These are phyloP conservation scores for Stenolophus ochropezus DNA, from an alignment of 2,888 invertebrate species.

Conservation along the genomic window DNA sequence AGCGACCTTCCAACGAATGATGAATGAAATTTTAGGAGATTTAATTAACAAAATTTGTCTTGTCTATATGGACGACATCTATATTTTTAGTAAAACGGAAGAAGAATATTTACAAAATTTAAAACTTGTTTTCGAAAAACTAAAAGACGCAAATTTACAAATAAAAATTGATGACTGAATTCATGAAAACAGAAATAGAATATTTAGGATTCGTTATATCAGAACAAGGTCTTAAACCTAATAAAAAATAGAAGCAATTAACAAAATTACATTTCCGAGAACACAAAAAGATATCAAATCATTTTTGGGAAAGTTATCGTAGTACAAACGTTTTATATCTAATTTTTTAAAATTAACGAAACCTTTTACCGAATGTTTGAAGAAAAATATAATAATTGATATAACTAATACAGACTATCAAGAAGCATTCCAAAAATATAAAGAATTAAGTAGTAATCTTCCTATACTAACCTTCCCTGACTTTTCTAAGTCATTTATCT, in stretches of 20 bases:
- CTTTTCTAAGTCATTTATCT: conserved; percentile 36
- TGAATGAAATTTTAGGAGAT: conserved; percentile 14
- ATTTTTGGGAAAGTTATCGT: too few relatives aligned
- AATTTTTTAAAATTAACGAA: too few relatives aligned
- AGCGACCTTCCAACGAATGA: conserved; percentile 24
- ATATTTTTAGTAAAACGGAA: not conserved
- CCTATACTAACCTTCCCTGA: conserved; percentile 21
- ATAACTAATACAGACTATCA: conserved; percentile 37
- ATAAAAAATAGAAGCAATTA: conserved; percentile 58
- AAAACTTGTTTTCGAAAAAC: conserved; percentile 10
- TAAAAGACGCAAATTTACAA: conserved; percentile 40
- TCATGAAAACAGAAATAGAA: conserved; percentile 32
- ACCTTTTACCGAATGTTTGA: too few relatives aligned
- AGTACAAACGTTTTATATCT: too few relatives aligned
- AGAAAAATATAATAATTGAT: too few relatives aligned
- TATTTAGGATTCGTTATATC: conserved; percentile 39
- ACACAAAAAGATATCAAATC: too few relatives aligned
- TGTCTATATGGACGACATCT: not conserved
- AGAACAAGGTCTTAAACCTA: conserved; percentile 12
- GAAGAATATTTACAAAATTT: conserved; percentile 26
- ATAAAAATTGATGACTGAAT: conserved; percentile 34
- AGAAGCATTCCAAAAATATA: conserved; percentile 44
- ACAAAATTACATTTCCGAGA: too few relatives aligned
- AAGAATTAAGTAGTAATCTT: conserved; percentile 31
- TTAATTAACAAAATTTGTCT: conserved; percentile 18